A percentile compares a stretch with the other conserved stretches of the same genome.
These are phyloP conservation scores for Denticeps clupeoides DNA, from an alignment of 2,797 vertebrate genomes.

Conservation along the genomic window DNA sequence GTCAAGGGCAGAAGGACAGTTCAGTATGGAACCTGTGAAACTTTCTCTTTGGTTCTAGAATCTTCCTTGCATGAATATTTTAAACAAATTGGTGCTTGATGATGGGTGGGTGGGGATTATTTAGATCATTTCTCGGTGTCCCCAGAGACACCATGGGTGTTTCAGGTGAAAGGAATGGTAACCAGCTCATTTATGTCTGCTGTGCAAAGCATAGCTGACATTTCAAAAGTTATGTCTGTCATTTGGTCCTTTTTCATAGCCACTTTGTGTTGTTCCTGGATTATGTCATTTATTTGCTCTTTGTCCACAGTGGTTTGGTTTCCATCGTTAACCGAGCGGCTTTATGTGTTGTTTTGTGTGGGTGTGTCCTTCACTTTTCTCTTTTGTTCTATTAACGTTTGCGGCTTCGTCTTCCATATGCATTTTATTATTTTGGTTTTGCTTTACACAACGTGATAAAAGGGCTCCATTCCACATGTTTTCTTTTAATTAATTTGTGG, in stretches of 20 bases:
- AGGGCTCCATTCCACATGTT: constrained; percentile 1
- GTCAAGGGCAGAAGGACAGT: too few relatives aligned
- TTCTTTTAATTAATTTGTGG: constrained; percentile 10
- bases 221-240: constrained; percentile 11
- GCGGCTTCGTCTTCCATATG: too few relatives aligned
- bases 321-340: too few relatives aligned
- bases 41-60: too few relatives aligned
- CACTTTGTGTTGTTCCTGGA: constrained; percentile 13
- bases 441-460: constrained; percentile 5
- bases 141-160: too few relatives aligned
- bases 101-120: too few relatives aligned
- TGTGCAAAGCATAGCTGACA: constrained; percentile 7
- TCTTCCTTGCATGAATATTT: too few relatives aligned
- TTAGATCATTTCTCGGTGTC: too few relatives aligned
- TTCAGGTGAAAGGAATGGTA: too few relatives aligned
- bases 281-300: constrained; percentile 18
- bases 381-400: not conserved
- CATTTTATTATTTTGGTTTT: constrained; percentile 9
- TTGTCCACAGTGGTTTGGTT: constrained; percentile 13
- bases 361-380: constrained; percentile 1
- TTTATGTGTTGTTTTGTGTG: too few relatives aligned
- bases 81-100: too few relatives aligned
- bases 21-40: too few relatives aligned
- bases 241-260: constrained; percentile 10
- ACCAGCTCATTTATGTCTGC: constrained; percentile 19